A percentile compares a stretch with the other conserved stretches of the same genome.
Conservation (phyloP, 2,888 invertebrate species). For the Exephanes ischioxanthus region DNA sequence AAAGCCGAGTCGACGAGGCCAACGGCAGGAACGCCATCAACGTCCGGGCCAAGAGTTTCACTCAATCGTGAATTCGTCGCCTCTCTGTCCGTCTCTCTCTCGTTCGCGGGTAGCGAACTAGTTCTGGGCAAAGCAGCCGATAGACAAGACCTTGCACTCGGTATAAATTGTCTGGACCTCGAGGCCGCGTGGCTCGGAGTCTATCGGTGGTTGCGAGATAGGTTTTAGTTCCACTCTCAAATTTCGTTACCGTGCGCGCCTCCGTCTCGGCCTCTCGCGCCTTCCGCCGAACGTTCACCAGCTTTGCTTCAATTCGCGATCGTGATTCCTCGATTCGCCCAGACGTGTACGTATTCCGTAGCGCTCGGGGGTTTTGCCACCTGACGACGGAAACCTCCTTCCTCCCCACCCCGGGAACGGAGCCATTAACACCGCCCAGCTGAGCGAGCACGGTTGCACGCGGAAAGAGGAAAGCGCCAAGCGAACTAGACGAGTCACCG, state of each 20-base stretch:
- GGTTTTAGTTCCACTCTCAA: constrained; percentile 36
- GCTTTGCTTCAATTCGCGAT: constrained; percentile 1
- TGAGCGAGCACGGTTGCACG: not conserved
- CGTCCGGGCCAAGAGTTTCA: not conserved
- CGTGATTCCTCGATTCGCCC: constrained; percentile 11
- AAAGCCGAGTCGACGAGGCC: too few species aligned
- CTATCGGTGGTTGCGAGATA: constrained; percentile 31
- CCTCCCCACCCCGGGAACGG: not conserved
- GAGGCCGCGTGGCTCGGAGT: constrained; percentile 56
- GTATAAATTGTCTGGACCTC: constrained; percentile 67
- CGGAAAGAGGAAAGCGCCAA: not conserved
- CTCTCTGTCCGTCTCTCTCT: too few species aligned
- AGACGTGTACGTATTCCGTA: not conserved
- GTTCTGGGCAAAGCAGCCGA: not conserved
- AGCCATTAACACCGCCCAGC: constrained; percentile 12
- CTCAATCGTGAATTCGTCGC: not conserved
- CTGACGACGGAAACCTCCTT: constrained; percentile 25
- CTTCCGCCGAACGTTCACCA: not conserved
- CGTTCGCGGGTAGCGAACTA: not conserved
- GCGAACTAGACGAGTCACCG: constrained; percentile 7
- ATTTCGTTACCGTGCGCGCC: constrained; percentile 16
- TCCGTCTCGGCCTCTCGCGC: constrained; percentile 11
- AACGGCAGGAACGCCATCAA: not conserved
- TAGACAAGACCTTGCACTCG: constrained; percentile 66
- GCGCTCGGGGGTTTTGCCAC: constrained; percentile 18